Evolutionary conservation across 2,888 invertebrate species (phyloP).

Genomic region (Catocala nupta): DNA sequence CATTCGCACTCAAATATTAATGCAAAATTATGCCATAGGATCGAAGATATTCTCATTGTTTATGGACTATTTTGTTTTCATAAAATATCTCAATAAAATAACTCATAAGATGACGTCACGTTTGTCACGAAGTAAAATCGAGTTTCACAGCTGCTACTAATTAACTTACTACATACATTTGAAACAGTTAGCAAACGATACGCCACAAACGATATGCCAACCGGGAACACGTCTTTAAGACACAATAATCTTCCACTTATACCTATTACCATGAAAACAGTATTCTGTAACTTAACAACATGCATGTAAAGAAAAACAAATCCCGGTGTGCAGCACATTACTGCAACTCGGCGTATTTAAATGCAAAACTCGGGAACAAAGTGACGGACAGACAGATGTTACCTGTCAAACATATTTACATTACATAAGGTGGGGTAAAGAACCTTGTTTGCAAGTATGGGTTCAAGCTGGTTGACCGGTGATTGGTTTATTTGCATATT

Average conservation of each 20-base stretch:
- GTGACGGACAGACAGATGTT: conserved; percentile 56
- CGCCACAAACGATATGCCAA: not conserved
- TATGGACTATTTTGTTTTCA: no score
- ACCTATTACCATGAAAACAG: conserved; percentile 14
- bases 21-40: no score
- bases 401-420: conserved; percentile 53
- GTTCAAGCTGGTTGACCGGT: not conserved
- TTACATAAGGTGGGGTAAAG: conserved; percentile 53
- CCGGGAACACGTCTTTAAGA: not conserved
- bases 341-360: conserved; percentile 52
- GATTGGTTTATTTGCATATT: not conserved
- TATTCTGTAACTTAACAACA: conserved; percentile 24
- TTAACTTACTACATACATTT: no score
- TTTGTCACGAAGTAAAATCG: no score
- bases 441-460: conserved; percentile 21
- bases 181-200: not conserved
- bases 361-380: conserved; percentile 59
- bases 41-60: no score
- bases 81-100: no score
- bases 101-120: no score
- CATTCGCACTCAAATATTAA: no score
- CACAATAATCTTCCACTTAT: not conserved
- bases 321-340: conserved; percentile 22
- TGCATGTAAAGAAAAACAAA: conserved; percentile 41
- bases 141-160: no score